Evolutionary conservation across 2,113 vertebrate species (phyloP).

Genomic region (Rhinoderma darwinii): DNA sequence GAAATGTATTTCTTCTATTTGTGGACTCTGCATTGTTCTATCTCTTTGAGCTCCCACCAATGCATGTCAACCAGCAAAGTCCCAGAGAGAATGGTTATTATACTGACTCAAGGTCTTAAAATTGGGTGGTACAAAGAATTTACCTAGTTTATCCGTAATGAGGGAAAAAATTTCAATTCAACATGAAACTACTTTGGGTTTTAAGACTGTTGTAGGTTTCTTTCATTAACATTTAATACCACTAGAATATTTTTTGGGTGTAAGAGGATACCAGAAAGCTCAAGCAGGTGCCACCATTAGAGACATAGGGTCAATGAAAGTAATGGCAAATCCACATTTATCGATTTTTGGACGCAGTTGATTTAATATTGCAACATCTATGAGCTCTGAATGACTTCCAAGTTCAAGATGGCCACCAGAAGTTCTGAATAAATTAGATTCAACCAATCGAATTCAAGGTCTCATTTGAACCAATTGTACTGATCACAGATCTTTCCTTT

Average conservation of each 20-base stretch:
- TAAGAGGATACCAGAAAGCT: neutral
- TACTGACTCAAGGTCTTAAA: neutral
- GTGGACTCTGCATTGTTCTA: neutral
- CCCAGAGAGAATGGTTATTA: neutral
- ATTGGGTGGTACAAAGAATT: neutral
- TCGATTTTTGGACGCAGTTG: neutral
- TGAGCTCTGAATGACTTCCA: no score
- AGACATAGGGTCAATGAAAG: neutral
- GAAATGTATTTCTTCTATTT: neutral
- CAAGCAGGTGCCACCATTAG: neutral
- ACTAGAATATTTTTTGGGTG: neutral
- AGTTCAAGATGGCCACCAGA: neutral
- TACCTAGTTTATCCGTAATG: neutral
- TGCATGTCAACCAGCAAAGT: neutral
- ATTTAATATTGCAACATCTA: no score
- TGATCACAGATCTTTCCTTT: neutral
- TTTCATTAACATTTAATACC: neutral
- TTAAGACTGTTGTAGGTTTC: neutral
- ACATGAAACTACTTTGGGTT: neutral
- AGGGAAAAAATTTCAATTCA: neutral
- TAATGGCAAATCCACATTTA: neutral
- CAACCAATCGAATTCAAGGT: neutral
- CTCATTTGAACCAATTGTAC: neutral
- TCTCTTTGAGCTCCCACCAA: constrained; percentile 12
- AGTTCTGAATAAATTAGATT: no score